Conservation (phyloP, 2,888 invertebrate genomes). For the Caenorhabditis sp. region DNA sequence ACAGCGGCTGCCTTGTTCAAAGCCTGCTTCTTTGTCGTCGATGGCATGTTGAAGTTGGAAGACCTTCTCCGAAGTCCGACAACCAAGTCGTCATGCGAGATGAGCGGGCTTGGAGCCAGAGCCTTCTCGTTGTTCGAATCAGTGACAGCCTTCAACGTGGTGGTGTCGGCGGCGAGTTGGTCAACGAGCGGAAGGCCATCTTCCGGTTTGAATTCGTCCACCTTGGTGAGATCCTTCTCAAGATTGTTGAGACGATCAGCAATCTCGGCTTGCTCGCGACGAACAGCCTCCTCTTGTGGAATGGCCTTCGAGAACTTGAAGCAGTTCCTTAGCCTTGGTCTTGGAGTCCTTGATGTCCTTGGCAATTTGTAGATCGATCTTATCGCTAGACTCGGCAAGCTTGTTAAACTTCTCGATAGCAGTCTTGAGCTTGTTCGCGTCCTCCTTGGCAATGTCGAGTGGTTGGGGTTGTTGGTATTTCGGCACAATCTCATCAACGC, state of each 20-base stretch:
- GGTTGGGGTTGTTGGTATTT: conserved; percentile 49
- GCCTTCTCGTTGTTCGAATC: conserved; percentile 50
- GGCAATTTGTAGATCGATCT: conserved; percentile 52
- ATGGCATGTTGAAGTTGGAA: conserved; percentile 42
- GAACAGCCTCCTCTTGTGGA: conserved; percentile 45
- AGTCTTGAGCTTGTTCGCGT: conserved; percentile 36
- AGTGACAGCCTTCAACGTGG: conserved; percentile 32
- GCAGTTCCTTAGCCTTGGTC: conserved; percentile 53
- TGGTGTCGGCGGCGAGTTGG: conserved; percentile 40
- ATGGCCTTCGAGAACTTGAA: conserved; percentile 48
- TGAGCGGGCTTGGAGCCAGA: conserved; percentile 33
- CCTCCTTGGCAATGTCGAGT: conserved; percentile 49
- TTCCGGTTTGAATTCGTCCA: conserved; percentile 47
- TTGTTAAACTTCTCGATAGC: conserved; percentile 41
- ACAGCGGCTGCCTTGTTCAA: conserved; percentile 42
- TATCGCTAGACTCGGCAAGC: conserved; percentile 31
- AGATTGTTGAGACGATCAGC: conserved; percentile 29
- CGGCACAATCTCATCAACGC: conserved; percentile 34
- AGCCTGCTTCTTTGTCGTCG: conserved; percentile 47
- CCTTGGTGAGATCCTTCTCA: conserved; percentile 23
- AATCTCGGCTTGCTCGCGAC: conserved; percentile 42
- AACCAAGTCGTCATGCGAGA: conserved; percentile 47
- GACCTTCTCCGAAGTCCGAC: conserved; percentile 44
- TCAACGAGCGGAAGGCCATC: conserved; percentile 54
- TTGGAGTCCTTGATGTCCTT: conserved; percentile 58